phyloP scores from a whole-genome alignment of 2,888 invertebrate genomes.

The Pollenia angustigena region DNA sequence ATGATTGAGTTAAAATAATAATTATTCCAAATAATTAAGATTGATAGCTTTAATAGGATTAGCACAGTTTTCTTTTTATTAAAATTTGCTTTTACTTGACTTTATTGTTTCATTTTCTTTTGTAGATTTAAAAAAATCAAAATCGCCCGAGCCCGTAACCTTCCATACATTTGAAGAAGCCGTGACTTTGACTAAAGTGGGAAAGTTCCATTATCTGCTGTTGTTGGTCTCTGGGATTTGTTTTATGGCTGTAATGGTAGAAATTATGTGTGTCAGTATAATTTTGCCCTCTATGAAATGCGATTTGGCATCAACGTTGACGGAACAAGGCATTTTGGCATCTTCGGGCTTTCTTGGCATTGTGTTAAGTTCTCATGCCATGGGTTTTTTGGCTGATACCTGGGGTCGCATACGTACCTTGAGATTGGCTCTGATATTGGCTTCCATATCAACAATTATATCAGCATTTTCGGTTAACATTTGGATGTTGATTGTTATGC shows the following conservation, averaged over 20 bases:
- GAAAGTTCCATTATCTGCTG: conserved; percentile 87
- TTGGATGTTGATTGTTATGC: conserved; percentile 86
- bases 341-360: conserved; percentile 89
- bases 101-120: conserved; percentile 41
- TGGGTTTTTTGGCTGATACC: conserved; percentile 92
- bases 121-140: conserved; percentile 54
- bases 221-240: conserved; percentile 87
- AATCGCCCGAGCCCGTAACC: neutral
- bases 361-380: conserved; percentile 90
- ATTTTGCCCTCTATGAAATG: conserved; percentile 89
- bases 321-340: conserved; percentile 87
- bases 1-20: neutral
- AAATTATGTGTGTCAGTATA: conserved; percentile 88
- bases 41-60: conserved; percentile 62
- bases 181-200: conserved; percentile 85
- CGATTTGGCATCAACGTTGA: conserved; percentile 87
- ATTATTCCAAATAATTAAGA: conserved; percentile 64
- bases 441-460: conserved; percentile 85
- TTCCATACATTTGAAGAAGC: conserved; percentile 82
- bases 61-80: conserved; percentile 60
- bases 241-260: conserved; percentile 88
- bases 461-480: conserved; percentile 87
- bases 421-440: conserved; percentile 85
- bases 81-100: neutral
- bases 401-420: conserved; percentile 88